phyloP scores from a whole-genome alignment of 2,113 vertebrate genomes.

The Sceloporus undulatus region DNA sequence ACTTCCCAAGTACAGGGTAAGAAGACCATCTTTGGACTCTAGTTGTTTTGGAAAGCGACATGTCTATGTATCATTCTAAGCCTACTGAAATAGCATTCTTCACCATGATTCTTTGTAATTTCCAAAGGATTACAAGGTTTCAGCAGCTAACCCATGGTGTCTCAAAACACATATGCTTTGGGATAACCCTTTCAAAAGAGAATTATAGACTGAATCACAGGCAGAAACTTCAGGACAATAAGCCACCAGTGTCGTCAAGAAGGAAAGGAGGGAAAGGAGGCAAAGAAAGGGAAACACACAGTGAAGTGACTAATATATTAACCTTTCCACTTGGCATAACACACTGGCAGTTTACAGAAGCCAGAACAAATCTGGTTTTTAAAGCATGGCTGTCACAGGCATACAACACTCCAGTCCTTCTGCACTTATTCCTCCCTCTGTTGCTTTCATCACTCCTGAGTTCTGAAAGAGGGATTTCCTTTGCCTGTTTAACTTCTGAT shows the following conservation, averaged over 20 bases:
- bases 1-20: not conserved
- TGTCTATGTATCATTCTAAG: not conserved
- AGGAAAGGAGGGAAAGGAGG: not conserved
- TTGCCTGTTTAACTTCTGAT: not conserved
- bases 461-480: not conserved
- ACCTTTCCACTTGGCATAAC: not conserved
- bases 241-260: not conserved
- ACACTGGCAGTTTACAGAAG: not conserved
- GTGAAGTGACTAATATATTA: not conserved
- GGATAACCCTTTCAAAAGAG: not conserved
- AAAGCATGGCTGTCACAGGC: not conserved
- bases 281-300: not conserved
- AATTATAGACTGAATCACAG: not conserved
- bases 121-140: not conserved
- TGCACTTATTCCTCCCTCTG: not conserved
- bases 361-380: not conserved
- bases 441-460: not conserved
- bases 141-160: not conserved
- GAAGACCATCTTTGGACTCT: not conserved
- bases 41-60: not conserved
- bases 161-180: not conserved
- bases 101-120: not conserved
- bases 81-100: not conserved
- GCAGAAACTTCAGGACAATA: not conserved
- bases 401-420: not conserved